Percentiles rank a stretch among this genome's conserved stretches.
Evolutionary conservation across 2,888 invertebrate species (phyloP).

Genomic region (Dendrolimus pini): DNA sequence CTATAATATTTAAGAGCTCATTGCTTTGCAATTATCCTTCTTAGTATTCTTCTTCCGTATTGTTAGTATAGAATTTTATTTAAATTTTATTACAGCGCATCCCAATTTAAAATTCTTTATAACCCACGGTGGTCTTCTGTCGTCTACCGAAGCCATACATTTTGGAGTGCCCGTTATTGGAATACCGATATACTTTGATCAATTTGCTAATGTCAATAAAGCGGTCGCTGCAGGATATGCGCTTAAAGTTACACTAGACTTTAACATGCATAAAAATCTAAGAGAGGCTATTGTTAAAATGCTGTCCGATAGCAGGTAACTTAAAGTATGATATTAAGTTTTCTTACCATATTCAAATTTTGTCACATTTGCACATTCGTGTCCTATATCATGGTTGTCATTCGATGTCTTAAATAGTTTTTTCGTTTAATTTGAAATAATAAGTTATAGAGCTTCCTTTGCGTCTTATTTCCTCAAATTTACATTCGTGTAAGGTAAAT

Average conservation of each 20-base stretch:
- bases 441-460: too few relatives aligned
- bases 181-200: constrained; percentile 41
- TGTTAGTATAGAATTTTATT: too few relatives aligned
- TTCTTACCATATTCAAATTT: constrained; percentile 7
- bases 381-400: too few relatives aligned
- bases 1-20: too few relatives aligned
- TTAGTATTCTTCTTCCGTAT: too few relatives aligned
- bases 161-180: constrained; percentile 42
- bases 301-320: constrained; percentile 26
- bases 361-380: too few relatives aligned
- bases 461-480: too few relatives aligned
- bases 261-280: constrained; percentile 27
- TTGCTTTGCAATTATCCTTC: too few relatives aligned
- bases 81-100: constrained; percentile 32
- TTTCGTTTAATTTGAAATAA: too few relatives aligned
- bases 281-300: constrained; percentile 31
- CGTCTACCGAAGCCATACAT: constrained; percentile 38
- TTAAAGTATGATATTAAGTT: constrained; percentile 6
- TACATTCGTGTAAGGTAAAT: too few relatives aligned
- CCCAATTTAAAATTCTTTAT: constrained; percentile 36
- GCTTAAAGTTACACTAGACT: constrained; percentile 26
- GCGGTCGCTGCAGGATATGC: constrained; percentile 38
- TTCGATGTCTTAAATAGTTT: too few relatives aligned
- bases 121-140: constrained; percentile 41
- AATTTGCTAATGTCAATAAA: constrained; percentile 39